Base-by-base conservation (phyloP, 1,140 invertebrate genomes). In the Bicyclus anynana region DNA sequence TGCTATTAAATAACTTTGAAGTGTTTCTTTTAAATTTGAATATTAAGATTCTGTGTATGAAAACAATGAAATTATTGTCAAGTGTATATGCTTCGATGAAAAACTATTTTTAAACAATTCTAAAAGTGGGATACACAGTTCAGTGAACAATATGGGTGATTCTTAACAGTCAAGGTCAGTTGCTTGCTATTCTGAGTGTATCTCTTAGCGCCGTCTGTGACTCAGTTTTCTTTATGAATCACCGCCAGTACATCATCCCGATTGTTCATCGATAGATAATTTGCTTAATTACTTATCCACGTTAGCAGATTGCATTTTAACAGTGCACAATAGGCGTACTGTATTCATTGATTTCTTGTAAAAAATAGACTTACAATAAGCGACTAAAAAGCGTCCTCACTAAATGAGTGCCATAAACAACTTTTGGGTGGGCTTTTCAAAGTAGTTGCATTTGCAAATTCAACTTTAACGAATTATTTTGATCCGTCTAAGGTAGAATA, bases 201-300 rank as follows among this genome's bases (percentile, higher is more conserved):
- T 83, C 78, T 77, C 59, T 84, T 84, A 84, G 73, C 78, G 72
- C 66, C 61, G 70, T 63, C 65, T 60, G 58, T 87, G 78, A 87
- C 66, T 87, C 81, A 87, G 72, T 69, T 44, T 16, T 62, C 46
- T 44, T 18, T 46, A 69, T 86, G 80, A 84, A 52, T 84, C 79
- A 86, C 59, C 13, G 35, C 29, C 67, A 44, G 50, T 58, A 62
- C 67, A 77, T 74, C 74, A 75, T 62, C 54, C 58, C 60, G 70
- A 78, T 80, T 78, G 75, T 78, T 77, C 71, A 66, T 66, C 63
- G 73, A 79, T 81, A 81, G 46, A 46, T 50, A 44, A 40, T 53
- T 42, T 44, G 18, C 40, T 16, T 20, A 12, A 7, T 50, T 50
- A 37, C 40, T 53, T 40, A 53, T 53, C 37, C 38, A 44, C 23